Evolutionary conservation across 2,113 vertebrate genomes (phyloP), one percentile per base, ranked within the genome.

Genomic region (Tautogolabrus adspersus): DNA sequence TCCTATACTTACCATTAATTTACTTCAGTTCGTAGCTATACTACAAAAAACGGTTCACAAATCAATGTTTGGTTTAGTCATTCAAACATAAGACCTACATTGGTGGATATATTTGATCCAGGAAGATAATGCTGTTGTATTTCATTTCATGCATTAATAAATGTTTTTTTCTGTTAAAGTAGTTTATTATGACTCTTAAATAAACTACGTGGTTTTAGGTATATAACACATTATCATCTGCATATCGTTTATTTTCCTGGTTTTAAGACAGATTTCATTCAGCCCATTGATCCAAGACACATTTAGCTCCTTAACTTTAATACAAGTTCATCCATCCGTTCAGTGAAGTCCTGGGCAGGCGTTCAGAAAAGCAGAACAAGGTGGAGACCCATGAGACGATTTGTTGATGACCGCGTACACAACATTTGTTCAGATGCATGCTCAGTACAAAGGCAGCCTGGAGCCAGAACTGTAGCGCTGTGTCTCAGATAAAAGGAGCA

Each of bases 351-450:
- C 58, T 22, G 64, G 80, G 75, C 79, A 78, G 78, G 37, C 47
- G 5, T 83, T 77, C 66, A 79, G 68, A 52, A 71, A 21, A 69
- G 54, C 52, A 47, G 37, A 51, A 38, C 69, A n/a, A 82, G 81
- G 76, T 82, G 75, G 67, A 72, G 83, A 87, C 77, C 72, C 66
- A 46, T 4, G 70, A 82, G 79, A 72, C 65, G 82, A 88, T 88
- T 87, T 83, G 82, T 82, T 84, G 60, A 73, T 63, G 70, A 80
- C 81, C 52, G 30, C 77, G 66, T 10, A 3, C 62, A 65, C 59
- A 85, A 67, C 74, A 47, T 83, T 85, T 88, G 72, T 61, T 81
- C 60, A 55, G 61, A 77, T 88, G 82, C 75, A 34, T 5, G 77
- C 78, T 88, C 82, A 38, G 72, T 82, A 83, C 77, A 70, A 83